These are phyloP conservation scores for Nowickia ferox DNA, from an alignment of 2,888 invertebrate genomes.

Conservation along the genomic window DNA sequence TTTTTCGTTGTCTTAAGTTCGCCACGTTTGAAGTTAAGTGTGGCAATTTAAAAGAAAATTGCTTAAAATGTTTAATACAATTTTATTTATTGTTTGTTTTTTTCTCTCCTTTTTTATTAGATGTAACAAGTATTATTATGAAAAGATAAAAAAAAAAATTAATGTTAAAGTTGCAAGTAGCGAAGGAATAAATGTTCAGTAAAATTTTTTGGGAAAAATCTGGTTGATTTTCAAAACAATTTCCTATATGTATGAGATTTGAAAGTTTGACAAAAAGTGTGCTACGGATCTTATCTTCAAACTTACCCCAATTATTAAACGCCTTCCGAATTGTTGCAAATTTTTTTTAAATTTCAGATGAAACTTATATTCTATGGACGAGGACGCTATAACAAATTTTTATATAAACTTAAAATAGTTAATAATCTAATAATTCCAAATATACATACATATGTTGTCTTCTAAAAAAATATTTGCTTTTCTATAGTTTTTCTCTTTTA, in stretches of 20 bases:
- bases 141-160: background rate
- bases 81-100: constrained; percentile 13
- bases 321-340: too few relatives aligned
- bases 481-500: background rate
- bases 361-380: too few relatives aligned
- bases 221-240: too few relatives aligned
- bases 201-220: too few relatives aligned
- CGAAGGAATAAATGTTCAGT: background rate
- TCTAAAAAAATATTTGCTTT: background rate
- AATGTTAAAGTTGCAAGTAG: background rate
- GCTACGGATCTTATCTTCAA: too few relatives aligned
- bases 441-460: background rate
- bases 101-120: constrained; percentile 19
- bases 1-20: constrained; percentile 29
- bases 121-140: constrained; percentile 33
- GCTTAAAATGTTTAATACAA: constrained; percentile 43
- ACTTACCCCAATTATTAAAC: too few relatives aligned
- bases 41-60: constrained; percentile 59
- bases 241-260: too few relatives aligned
- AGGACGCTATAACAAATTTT: too few relatives aligned
- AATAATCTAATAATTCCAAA: background rate
- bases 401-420: background rate
- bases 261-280: too few relatives aligned
- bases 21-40: constrained; percentile 59
- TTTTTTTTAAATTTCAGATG: too few relatives aligned